phyloP scores from a whole-genome alignment of 2,113 vertebrate species.

The Cyanoliseus patagonus region DNA sequence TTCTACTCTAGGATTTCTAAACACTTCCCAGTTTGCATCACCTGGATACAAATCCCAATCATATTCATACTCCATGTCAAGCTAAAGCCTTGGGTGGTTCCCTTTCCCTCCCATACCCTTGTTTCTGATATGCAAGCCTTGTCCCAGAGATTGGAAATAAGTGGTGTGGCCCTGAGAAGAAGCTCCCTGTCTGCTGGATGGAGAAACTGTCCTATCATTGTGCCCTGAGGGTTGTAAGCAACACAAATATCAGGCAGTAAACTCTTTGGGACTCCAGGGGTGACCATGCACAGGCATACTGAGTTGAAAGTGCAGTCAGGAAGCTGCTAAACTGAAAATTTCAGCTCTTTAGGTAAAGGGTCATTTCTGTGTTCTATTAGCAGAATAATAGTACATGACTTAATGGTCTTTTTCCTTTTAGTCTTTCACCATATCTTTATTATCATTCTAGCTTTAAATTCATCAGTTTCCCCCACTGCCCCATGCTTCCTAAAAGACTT shows the following conservation, averaged over 20 bases:
- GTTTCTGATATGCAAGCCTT: background rate
- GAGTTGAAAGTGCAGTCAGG: background rate
- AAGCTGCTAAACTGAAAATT: background rate
- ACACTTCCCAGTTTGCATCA: background rate
- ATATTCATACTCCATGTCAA: background rate
- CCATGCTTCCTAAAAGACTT: background rate
- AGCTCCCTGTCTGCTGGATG: accelerated
- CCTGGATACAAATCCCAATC: background rate
- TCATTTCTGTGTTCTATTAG: background rate
- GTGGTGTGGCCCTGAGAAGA: background rate
- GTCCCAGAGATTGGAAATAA: background rate
- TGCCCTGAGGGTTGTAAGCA: background rate
- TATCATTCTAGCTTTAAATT: background rate
- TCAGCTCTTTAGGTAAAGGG: background rate
- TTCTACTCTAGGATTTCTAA: background rate
- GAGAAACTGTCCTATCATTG: background rate
- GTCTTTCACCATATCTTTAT: background rate
- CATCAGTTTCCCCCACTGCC: background rate
- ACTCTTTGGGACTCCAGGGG: background rate
- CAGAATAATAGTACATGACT: background rate
- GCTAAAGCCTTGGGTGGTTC: background rate
- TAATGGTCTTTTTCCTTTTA: background rate
- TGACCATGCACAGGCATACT: accelerated
- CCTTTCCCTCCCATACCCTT: background rate
- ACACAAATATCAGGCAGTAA: accelerated